A percentile compares a stretch with the other conserved stretches of the same genome.
Evolutionary conservation across 2,113 vertebrate genomes (phyloP).

Genomic region (Corythornis cristatus): DNA sequence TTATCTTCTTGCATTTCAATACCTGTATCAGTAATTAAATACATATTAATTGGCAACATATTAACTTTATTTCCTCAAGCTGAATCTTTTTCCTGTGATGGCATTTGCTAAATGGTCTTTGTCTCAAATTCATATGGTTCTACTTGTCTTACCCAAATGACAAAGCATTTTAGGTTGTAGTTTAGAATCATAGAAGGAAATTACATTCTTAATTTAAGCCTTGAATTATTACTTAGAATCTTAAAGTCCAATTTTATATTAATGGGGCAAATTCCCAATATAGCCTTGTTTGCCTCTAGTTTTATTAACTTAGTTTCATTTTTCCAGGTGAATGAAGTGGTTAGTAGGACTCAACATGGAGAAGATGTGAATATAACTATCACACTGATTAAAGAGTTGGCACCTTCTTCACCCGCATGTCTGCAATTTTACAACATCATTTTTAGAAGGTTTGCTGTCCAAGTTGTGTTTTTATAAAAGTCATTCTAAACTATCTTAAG

Average conservation of each 20-base stretch:
- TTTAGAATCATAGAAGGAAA: background rate
- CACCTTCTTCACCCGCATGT: conserved; percentile 89
- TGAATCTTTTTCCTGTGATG: background rate
- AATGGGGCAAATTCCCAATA: background rate
- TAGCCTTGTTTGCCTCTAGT: background rate
- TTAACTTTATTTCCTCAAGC: background rate
- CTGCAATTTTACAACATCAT: conserved; percentile 96
- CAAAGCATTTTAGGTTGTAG: background rate
- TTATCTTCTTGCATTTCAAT: background rate
- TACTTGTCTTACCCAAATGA: background rate
- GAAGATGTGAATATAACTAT: conserved; percentile 88
- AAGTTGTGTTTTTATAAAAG: background rate
- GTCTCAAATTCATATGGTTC: background rate
- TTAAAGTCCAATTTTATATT: background rate
- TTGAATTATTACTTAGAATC: background rate
- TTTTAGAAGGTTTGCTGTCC: conserved; percentile 83
- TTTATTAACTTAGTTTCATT: background rate
- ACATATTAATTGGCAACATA: background rate
- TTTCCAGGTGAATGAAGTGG: conserved; percentile 85
- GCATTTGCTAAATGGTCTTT: background rate
- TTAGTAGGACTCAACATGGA: conserved; percentile 83
- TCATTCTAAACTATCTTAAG: background rate
- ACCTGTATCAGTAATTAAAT: background rate
- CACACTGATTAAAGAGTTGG: conserved; percentile 90
- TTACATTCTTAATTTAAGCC: background rate